Evolutionary conservation across 2,797 vertebrate species (phyloP).

Genomic region (Parotocinclus haroldoi): DNA sequence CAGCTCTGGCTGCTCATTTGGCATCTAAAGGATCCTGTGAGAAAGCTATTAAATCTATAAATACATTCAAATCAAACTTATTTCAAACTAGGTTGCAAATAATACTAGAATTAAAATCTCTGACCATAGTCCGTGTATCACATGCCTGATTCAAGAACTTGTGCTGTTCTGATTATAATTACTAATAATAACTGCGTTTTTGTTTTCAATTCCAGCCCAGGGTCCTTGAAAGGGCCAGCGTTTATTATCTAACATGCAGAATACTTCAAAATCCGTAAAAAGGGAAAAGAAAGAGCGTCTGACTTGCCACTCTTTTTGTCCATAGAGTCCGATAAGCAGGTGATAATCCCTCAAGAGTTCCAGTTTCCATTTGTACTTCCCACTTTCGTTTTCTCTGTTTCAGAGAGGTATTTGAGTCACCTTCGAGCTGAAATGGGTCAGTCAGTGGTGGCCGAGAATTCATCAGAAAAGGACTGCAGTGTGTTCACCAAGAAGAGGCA

Average conservation of each 20-base stretch:
- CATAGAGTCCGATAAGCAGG: neutral
- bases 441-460: neutral
- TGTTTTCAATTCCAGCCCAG: neutral
- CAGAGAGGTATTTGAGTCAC: neutral
- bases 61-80: no score
- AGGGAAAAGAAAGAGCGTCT: no score
- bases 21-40: no score
- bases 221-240: neutral
- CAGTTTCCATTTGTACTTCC: neutral
- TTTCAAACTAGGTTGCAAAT: neutral
- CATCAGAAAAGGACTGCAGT: neutral
- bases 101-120: neutral
- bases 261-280: neutral
- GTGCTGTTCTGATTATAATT: slow-evolving; percentile 27
- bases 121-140: neutral
- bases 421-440: neutral
- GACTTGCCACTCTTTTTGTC: neutral
- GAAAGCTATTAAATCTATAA: no score
- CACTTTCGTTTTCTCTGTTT: neutral
- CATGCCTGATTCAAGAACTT: slow-evolving; percentile 23
- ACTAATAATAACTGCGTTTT: neutral
- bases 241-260: slow-evolving; percentile 25
- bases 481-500: neutral
- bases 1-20: no score
- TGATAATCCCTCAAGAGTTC: no score